These are phyloP conservation scores for Drosophila testacea DNA, from an alignment of 2,888 invertebrate species.

Conservation along the genomic window DNA sequence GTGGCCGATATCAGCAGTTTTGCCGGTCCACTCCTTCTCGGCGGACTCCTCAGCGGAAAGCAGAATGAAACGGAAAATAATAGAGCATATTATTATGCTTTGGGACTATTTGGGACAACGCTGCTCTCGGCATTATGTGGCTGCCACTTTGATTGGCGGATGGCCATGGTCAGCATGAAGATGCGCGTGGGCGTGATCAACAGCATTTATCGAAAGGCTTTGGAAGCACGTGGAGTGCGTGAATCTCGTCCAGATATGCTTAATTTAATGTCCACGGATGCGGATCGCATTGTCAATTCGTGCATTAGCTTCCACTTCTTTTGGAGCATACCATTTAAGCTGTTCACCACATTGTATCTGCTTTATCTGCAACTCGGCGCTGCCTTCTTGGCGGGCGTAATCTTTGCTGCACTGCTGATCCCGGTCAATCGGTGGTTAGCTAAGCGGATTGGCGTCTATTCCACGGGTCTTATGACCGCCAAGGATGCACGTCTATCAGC, in stretches of 20 bases:
- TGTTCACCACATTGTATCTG: slow-evolving; percentile 92
- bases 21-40: slow-evolving; percentile 94
- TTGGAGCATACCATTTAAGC: slow-evolving; percentile 96
- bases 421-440: slow-evolving; percentile 97
- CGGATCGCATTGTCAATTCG: slow-evolving; percentile 97
- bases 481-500: slow-evolving; percentile 96
- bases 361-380: slow-evolving; percentile 95
- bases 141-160: slow-evolving; percentile 95
- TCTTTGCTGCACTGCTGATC: slow-evolving; percentile 94
- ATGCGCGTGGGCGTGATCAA: slow-evolving; percentile 94
- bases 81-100: slow-evolving; percentile 88
- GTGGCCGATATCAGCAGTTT: slow-evolving; percentile 93
- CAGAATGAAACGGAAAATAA: slow-evolving; percentile 87
- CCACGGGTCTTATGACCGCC: slow-evolving; percentile 94
- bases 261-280: slow-evolving; percentile 98
- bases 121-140: slow-evolving; percentile 91
- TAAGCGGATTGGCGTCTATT: slow-evolving; percentile 93
- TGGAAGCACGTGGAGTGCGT: slow-evolving; percentile 85
- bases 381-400: slow-evolving; percentile 95
- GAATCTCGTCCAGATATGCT: slow-evolving; percentile 93
- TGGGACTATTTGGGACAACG: slow-evolving; percentile 88
- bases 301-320: slow-evolving; percentile 98
- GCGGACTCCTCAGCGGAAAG: slow-evolving; percentile 88
- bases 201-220: slow-evolving; percentile 89
- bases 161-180: slow-evolving; percentile 93